These are phyloP conservation scores for Lutjanus argentimaculatus DNA, from an alignment of 2,797 vertebrate genomes.

Conservation along the genomic window DNA sequence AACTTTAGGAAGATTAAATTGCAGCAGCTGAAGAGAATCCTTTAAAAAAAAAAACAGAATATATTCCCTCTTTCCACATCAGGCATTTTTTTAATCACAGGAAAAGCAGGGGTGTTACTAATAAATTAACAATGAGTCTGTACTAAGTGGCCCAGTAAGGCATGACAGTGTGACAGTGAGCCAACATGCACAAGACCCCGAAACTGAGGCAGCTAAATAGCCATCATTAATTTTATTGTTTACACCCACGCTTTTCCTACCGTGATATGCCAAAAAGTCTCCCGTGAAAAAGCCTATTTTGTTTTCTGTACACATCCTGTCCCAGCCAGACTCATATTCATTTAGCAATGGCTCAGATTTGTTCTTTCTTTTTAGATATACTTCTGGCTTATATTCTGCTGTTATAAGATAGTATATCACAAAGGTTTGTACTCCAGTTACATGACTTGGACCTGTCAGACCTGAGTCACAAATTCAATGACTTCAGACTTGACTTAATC, in stretches of 20 bases:
- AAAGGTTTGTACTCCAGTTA: too few species aligned
- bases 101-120: not conserved
- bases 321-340: not conserved
- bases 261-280: conserved; percentile 6
- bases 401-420: not conserved
- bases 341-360: not conserved
- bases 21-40: not conserved
- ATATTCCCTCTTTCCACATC: not conserved
- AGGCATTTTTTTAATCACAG: not conserved
- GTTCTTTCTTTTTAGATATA: not conserved
- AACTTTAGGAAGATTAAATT: not conserved
- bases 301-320: not conserved
- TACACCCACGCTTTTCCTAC: not conserved
- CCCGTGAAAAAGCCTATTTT: not conserved
- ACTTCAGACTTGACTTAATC: too few species aligned
- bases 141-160: too few species aligned
- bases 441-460: too few species aligned
- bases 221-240: conserved; percentile 18
- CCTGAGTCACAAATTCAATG: too few species aligned
- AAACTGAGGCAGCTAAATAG: not conserved
- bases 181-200: not conserved
- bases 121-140: not conserved
- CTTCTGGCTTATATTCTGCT: not conserved
- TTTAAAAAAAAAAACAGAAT: not conserved
- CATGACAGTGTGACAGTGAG: too few species aligned